Evolutionary conservation across 2,888 invertebrate genomes (phyloP).

Genomic region (Creontiades dilutus): DNA sequence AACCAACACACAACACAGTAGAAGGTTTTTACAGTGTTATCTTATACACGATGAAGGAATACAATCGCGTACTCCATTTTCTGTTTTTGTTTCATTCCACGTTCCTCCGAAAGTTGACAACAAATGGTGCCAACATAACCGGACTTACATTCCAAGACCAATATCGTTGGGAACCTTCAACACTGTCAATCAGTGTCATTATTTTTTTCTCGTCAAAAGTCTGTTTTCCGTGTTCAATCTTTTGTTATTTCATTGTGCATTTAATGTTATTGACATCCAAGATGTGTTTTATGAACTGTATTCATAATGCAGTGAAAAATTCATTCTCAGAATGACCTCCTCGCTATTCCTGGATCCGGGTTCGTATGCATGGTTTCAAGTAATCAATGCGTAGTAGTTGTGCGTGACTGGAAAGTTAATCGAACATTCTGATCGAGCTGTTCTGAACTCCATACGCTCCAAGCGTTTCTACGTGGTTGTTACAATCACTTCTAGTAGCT

Average conservation of each 20-base stretch:
- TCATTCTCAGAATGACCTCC: neutral
- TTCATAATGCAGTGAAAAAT: neutral
- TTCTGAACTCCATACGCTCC: constrained; percentile 16
- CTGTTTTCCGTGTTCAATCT: neutral
- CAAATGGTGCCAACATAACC: neutral
- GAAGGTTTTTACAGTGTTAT: neutral
- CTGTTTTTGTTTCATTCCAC: neutral
- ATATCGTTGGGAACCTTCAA: neutral
- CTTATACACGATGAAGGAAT: neutral
- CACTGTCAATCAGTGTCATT: constrained; percentile 24
- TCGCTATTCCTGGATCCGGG: neutral
- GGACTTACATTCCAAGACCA: neutral
- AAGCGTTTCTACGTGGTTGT: constrained; percentile 41
- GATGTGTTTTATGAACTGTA: neutral
- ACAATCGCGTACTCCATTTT: neutral
- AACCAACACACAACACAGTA: neutral
- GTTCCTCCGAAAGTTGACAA: too few species aligned
- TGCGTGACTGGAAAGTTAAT: constrained; percentile 68
- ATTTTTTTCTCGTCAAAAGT: constrained; percentile 1
- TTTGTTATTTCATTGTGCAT: constrained; percentile 17
- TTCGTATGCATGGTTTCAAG: constrained; percentile 57
- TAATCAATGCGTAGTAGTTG: constrained; percentile 67
- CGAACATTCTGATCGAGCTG: constrained; percentile 47
- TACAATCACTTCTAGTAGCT: constrained; percentile 20
- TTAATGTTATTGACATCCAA: neutral